A percentile compares a stretch with the other conserved stretches of the same genome.
These are phyloP conservation scores for Embidobia sp. DNA, from an alignment of 2,888 invertebrate genomes.

Conservation along the genomic window DNA sequence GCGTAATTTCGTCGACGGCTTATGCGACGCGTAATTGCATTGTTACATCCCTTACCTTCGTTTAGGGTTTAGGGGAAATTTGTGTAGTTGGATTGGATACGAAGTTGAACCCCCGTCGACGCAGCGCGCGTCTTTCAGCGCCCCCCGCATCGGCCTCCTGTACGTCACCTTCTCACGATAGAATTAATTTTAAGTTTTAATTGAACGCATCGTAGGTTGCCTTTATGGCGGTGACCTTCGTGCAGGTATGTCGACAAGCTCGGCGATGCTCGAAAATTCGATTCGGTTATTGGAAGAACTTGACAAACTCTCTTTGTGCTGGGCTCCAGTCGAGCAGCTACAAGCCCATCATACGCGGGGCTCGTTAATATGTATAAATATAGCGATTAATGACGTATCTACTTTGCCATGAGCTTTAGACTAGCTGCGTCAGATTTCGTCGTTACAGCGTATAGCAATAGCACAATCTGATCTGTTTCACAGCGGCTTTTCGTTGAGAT, in stretches of 20 bases:
- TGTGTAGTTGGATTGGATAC: slow-evolving; percentile 76
- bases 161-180: slow-evolving; percentile 58
- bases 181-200: slow-evolving; percentile 78
- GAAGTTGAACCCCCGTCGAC: slow-evolving; percentile 73
- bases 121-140: slow-evolving; percentile 64
- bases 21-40: slow-evolving; percentile 78
- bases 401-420: slow-evolving; percentile 33
- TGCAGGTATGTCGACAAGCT: slow-evolving; percentile 51
- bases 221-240: slow-evolving; percentile 71
- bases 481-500: slow-evolving; percentile 33
- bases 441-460: slow-evolving; percentile 16
- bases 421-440: slow-evolving; percentile 46
- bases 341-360: slow-evolving; percentile 26
- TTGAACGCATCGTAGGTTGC: slow-evolving; percentile 72
- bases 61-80: slow-evolving; percentile 75
- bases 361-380: slow-evolving; percentile 46
- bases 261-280: slow-evolving; percentile 52
- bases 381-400: slow-evolving; percentile 53
- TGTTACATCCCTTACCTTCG: slow-evolving; percentile 74
- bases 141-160: slow-evolving; percentile 21
- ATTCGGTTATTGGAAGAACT: slow-evolving; percentile 75
- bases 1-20: slow-evolving; percentile 78
- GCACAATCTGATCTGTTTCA: slow-evolving; percentile 44
- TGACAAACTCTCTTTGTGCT: slow-evolving; percentile 65
- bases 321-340: slow-evolving; percentile 22